Evolutionary conservation across 1,140 invertebrate genomes (phyloP).

Genomic region (Parasteatoda tepidariorum): DNA sequence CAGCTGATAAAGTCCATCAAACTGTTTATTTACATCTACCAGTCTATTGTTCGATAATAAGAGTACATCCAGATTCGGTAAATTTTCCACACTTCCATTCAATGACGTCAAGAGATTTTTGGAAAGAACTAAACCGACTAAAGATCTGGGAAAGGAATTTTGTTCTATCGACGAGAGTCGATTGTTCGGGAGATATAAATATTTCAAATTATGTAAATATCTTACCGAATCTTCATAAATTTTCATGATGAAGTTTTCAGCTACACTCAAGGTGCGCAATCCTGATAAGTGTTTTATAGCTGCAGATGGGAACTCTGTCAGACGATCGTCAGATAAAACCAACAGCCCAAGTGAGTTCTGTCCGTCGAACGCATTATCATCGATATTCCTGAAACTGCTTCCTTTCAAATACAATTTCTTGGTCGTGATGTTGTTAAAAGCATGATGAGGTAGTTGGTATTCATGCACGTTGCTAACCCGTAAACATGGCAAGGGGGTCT

Average conservation of each 20-base stretch:
- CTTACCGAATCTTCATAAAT: not conserved
- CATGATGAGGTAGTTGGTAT: conserved; percentile 18
- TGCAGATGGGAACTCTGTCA: conserved; percentile 41
- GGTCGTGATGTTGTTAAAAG: not conserved
- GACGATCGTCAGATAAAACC: conserved; percentile 16
- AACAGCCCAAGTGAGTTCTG: conserved; percentile 23
- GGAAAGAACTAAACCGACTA: not conserved
- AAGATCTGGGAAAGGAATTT: conserved; percentile 21
- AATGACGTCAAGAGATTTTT: conserved; percentile 19
- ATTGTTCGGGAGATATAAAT: conserved; percentile 18
- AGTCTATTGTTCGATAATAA: conserved; percentile 7
- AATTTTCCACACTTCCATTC: not conserved
- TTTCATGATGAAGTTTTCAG: conserved; percentile 40
- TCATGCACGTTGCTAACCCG: not conserved
- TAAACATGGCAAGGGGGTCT: not conserved
- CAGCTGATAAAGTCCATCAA: conserved; percentile 22
- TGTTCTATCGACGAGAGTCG: conserved; percentile 23
- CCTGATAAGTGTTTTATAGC: conserved; percentile 27
- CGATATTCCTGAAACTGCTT: conserved; percentile 32
- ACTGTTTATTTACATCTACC: not conserved
- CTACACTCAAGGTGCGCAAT: conserved; percentile 20
- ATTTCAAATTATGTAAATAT: not conserved
- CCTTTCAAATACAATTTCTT: conserved; percentile 25
- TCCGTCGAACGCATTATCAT: conserved; percentile 46
- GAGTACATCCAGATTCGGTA: conserved; percentile 4